phyloP scores from a whole-genome alignment of 2,113 vertebrate genomes.

The Petrocephalus zakoni region DNA sequence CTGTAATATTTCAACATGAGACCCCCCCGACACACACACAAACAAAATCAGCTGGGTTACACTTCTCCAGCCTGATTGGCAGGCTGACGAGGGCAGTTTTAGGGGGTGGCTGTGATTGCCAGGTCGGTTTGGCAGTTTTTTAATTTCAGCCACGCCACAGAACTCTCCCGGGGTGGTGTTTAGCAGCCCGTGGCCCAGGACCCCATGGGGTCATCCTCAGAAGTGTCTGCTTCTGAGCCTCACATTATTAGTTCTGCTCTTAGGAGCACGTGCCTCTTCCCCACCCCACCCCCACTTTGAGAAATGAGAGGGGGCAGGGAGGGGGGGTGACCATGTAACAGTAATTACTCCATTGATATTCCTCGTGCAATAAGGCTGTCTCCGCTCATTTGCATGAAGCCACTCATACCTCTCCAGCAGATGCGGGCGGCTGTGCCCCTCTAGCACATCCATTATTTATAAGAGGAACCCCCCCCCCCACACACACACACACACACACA shows the following conservation, averaged over 20 bases:
- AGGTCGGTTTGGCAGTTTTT: constrained; percentile 83
- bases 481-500: neutral
- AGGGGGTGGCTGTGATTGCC: constrained; percentile 67
- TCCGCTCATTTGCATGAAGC: constrained; percentile 98
- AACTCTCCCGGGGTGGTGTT: constrained; percentile 85
- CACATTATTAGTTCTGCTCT: constrained; percentile 99
- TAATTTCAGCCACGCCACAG: constrained; percentile 90
- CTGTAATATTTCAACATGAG: constrained; percentile 19
- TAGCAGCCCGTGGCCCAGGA: constrained; percentile 94
- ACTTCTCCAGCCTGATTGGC: constrained; percentile 69
- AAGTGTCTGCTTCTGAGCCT: constrained; percentile 82
- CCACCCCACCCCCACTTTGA: constrained; percentile 60
- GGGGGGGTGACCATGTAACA: constrained; percentile 80
- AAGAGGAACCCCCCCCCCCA: constrained; percentile 10
- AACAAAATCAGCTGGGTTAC: constrained; percentile 67
- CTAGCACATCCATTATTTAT: constrained; percentile 71
- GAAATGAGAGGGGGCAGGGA: constrained; percentile 88
- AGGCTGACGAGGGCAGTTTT: neutral
- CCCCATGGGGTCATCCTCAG: constrained; percentile 85
- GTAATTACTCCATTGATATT: constrained; percentile 99
- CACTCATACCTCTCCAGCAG: constrained; percentile 67
- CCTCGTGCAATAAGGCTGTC: constrained; percentile 98
- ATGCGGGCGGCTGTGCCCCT: constrained; percentile 78
- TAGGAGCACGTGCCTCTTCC: constrained; percentile 73
- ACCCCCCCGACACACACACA: neutral